These are phyloP conservation scores for Takifugu bimaculatus DNA, from an alignment of 2,113 vertebrate species.

Conservation along the genomic window DNA sequence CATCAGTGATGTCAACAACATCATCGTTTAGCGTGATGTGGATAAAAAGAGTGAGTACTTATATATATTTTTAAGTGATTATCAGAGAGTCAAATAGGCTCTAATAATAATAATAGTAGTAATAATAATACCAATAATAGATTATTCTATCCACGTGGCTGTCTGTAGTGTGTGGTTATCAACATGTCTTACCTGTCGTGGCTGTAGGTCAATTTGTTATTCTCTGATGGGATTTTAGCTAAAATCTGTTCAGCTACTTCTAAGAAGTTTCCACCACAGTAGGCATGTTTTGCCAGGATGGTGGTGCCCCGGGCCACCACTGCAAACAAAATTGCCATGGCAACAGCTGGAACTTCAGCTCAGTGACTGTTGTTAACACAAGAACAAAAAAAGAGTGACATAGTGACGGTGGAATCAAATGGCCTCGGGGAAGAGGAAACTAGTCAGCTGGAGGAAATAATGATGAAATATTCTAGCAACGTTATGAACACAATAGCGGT, in stretches of 20 bases:
- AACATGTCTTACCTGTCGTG: conserved; percentile 83
- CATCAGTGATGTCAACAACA: neutral
- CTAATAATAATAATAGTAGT: too few species aligned
- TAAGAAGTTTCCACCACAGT: conserved; percentile 96
- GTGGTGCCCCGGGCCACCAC: conserved; percentile 96
- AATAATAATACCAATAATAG: too few species aligned
- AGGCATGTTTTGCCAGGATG: conserved; percentile 94
- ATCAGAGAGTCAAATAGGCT: too few species aligned
- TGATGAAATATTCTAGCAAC: neutral
- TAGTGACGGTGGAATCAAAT: neutral
- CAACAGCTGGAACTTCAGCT: conserved; percentile 45
- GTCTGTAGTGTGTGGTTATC: too few species aligned
- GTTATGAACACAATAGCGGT: neutral
- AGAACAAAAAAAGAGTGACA: neutral
- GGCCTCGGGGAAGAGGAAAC: neutral
- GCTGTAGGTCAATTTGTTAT: conserved; percentile 96
- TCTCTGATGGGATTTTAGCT: conserved; percentile 94
- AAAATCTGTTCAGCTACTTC: conserved; percentile 97
- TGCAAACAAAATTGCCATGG: conserved; percentile 96
- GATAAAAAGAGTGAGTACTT: too few species aligned
- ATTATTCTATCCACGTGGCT: too few species aligned
- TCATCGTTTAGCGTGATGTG: too few species aligned
- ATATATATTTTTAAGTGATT: too few species aligned
- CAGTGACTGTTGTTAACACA: conserved; percentile 9
- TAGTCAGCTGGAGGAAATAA: neutral